These are phyloP conservation scores for Cerastoderma edule DNA, from an alignment of 2,888 invertebrate genomes.

Conservation along the genomic window DNA sequence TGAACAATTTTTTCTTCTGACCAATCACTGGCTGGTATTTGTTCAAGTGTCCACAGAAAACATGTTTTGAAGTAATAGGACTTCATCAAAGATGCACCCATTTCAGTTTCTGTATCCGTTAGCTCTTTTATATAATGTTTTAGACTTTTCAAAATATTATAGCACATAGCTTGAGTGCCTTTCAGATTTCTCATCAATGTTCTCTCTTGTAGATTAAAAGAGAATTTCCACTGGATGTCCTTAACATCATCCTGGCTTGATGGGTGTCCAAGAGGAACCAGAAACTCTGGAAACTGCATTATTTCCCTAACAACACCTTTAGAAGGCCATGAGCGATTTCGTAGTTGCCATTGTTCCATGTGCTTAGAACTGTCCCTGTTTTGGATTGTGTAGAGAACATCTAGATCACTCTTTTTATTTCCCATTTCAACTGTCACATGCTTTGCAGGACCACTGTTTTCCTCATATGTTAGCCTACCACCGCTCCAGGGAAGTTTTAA, in stretches of 20 bases:
- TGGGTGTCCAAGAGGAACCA: slow-evolving; percentile 17
- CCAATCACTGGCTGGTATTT: background rate
- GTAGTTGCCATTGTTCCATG: background rate
- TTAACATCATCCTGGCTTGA: background rate
- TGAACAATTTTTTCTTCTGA: slow-evolving; percentile 1
- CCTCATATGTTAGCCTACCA: background rate
- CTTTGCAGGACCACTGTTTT: slow-evolving; percentile 17
- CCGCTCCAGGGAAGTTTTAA: slow-evolving; percentile 2
- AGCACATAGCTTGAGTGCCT: slow-evolving; percentile 2
- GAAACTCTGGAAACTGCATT: background rate
- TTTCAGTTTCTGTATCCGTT: background rate
- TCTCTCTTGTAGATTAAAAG: slow-evolving; percentile 18
- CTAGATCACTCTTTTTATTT: slow-evolving; percentile 6
- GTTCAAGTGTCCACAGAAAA: slow-evolving; percentile 10
- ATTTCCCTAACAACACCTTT: background rate
- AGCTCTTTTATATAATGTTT: background rate
- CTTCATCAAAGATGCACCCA: background rate
- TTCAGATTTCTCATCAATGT: slow-evolving; percentile 6
- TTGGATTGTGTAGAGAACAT: background rate
- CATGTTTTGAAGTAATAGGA: slow-evolving; percentile 15
- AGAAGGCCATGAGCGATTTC: slow-evolving; percentile 9
- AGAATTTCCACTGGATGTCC: slow-evolving; percentile 7
- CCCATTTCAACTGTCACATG: slow-evolving; percentile 11
- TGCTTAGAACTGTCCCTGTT: background rate
- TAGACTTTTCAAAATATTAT: background rate